Base-by-base conservation (phyloP, 2,113 vertebrate species). In the Mus pahari region DNA sequence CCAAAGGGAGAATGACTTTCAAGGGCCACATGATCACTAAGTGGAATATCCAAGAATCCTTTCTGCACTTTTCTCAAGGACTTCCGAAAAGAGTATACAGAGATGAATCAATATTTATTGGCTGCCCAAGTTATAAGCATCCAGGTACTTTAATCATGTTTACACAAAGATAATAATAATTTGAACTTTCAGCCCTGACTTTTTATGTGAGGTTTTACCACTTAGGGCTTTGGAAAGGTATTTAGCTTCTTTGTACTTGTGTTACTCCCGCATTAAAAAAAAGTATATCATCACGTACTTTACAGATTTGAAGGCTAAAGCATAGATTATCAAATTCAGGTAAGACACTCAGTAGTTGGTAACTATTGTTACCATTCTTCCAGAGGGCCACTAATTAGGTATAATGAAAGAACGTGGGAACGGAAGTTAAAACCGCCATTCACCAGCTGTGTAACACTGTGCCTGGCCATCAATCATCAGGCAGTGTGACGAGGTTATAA, bases 391-490 rank as follows among this genome's bases (percentile, higher is more conserved):
- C 86, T 74, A 66, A 88, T 22, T 68, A 68, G 50, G 9, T 91
- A 39, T 6, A 71, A 81, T 81, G 53, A 66, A 95, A 95, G 53
- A 90, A 90, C 71, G 81, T 94, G 96, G 95, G 96, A 94, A 95
- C 73, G 58, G 94, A 97, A 96, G 86, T 84, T 86, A 95, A 97
- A 95, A 97, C 95, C 89, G 45, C 91, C 92, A 92, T 97, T 97
- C 96, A 96, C 75, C 24, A 68, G 93, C 92, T 22, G 64, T 89
- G 77, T 73, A 83, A 74, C 55, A 75, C 28, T 19, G 79, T 53
- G 86, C 78, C 81, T 13, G 86, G n/a, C 20, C 79, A 48, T 88
- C 96, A 88, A 36, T 68, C 86, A 55, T 42, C 83, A 55, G 71
- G 86, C 62, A 64, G 42, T 26, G 75, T 36, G 79, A 58, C 6